phyloP scores from a whole-genome alignment of 2,888 invertebrate species.

The Blomia tropicalis region DNA sequence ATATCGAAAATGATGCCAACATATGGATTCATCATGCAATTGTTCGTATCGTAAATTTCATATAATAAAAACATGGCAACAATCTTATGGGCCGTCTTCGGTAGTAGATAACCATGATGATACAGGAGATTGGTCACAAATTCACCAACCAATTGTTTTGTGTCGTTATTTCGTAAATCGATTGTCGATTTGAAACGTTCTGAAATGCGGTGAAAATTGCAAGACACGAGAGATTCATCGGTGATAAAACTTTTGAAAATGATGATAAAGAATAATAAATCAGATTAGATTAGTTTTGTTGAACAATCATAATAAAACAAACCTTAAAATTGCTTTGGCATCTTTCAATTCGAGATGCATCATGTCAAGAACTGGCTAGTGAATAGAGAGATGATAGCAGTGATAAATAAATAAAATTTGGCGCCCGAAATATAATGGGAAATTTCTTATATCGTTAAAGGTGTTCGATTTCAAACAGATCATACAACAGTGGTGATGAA shows the following conservation, averaged over 20 bases:
- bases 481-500: no score
- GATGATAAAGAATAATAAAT: background rate
- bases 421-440: no score
- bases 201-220: background rate
- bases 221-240: background rate
- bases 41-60: slow-evolving; percentile 48
- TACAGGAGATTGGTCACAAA: slow-evolving; percentile 42
- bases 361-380: background rate
- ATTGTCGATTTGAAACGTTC: background rate
- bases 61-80: slow-evolving; percentile 51
- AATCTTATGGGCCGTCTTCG: slow-evolving; percentile 50
- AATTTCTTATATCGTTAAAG: no score
- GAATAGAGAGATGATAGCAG: no score
- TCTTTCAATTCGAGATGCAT: background rate
- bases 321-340: background rate
- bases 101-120: slow-evolving; percentile 49
- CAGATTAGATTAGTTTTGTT: no score
- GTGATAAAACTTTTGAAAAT: background rate
- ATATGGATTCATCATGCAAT: slow-evolving; percentile 54
- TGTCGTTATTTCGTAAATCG: background rate
- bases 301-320: background rate
- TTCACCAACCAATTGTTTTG: background rate
- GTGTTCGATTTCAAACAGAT: no score
- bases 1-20: slow-evolving; percentile 51
- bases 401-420: no score